phyloP scores from a whole-genome alignment of 1,140 invertebrate genomes.

The Leptinotarsa defecta region DNA sequence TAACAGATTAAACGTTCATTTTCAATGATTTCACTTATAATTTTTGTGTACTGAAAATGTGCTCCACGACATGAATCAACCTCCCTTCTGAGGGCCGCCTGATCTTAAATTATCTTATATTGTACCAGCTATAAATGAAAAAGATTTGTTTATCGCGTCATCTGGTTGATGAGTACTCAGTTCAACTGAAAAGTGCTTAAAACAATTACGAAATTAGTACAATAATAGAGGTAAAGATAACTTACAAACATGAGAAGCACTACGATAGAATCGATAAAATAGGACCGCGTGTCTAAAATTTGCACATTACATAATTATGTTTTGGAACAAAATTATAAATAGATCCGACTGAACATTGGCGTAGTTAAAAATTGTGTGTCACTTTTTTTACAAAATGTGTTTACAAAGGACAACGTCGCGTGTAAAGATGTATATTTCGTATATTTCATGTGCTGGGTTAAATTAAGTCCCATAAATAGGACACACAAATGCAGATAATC shows the following conservation, averaged over 20 bases:
- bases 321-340: slow-evolving; percentile 2
- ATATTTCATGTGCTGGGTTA: background rate
- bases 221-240: background rate
- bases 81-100: too few species aligned
- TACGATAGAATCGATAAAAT: background rate
- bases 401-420: too few species aligned
- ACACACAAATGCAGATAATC: too few species aligned
- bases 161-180: too few species aligned
- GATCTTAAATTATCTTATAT: too few species aligned
- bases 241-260: slow-evolving; percentile 3
- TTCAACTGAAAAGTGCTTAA: background rate
- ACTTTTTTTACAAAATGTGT: background rate
- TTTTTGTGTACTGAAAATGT: too few species aligned
- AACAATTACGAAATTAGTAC: background rate
- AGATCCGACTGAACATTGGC: background rate
- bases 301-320: background rate
- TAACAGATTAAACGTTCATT: too few species aligned
- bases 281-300: slow-evolving; percentile 1
- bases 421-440: background rate
- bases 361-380: background rate
- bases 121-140: too few species aligned
- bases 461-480: too few species aligned
- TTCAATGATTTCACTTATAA: too few species aligned
- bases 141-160: too few species aligned
- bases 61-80: too few species aligned